Evolutionary conservation across 2,797 vertebrate genomes (phyloP).

Genomic region (Molossus alvarezi): DNA sequence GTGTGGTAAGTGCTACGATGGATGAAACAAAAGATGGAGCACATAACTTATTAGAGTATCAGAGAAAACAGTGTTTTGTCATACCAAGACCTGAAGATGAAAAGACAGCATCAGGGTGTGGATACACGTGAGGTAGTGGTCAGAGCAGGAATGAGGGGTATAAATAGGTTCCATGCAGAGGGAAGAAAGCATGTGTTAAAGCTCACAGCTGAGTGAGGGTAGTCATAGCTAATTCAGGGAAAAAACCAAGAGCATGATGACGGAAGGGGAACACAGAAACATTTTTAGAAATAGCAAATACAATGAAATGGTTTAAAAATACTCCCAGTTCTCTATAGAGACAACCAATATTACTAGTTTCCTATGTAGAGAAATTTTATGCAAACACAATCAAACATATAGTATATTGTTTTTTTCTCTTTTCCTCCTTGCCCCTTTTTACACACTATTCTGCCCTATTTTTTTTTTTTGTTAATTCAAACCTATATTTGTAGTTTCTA

Average conservation of each 20-base stretch:
- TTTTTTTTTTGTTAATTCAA: background rate
- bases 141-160: background rate
- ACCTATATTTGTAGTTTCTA: constrained; percentile 37
- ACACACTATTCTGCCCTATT: background rate
- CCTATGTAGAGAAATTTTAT: constrained; percentile 38
- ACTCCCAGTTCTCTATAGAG: background rate
- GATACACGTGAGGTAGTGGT: background rate
- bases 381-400: background rate
- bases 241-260: constrained; percentile 4
- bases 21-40: background rate
- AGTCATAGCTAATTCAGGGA: background rate
- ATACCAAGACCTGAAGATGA: constrained; percentile 32
- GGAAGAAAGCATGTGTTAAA: background rate
- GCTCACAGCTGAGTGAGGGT: background rate
- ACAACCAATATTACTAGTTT: constrained; percentile 3
- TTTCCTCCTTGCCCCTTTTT: background rate
- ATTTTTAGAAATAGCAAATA: constrained; percentile 19
- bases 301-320: background rate
- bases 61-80: background rate
- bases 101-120: background rate
- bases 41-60: background rate
- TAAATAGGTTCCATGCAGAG: background rate
- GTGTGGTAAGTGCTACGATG: background rate
- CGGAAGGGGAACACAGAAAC: background rate
- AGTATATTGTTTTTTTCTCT: background rate